Base-by-base conservation (phyloP, 2,797 vertebrate species). In the Molossus molossus region DNA sequence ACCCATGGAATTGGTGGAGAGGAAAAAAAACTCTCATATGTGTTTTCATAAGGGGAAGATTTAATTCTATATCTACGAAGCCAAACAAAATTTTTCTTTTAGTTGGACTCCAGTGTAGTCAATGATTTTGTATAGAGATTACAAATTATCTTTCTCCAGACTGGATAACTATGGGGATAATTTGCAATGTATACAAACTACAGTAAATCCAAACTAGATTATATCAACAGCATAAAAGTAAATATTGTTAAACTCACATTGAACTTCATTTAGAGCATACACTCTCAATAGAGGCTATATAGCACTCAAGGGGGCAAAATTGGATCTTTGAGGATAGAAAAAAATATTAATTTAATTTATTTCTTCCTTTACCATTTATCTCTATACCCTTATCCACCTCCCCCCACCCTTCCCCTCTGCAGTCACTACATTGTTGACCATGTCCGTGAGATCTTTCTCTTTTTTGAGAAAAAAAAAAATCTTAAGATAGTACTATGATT, bases 181-280 rank as follows among this genome's bases (percentile, higher is more conserved):
- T 62, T 77, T 70, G 20, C 50, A 83, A 60, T 73, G 5, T 14
- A 60, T 45, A 21, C 17, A 96, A 96, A 69, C 29, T 82, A 85
- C 7, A 85, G 67, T 82, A 95, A 92, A 84, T 86, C 40, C 58
- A 95, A 91, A 72, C 29, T 82, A 87, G 76, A 88, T 29, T 93
- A 90, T 40, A 72, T 33, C 57, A 87, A 48, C 11, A 85, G 57
- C 33, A 94, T 67, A 55, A 83, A 93, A 40, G 3, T 40, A 91
- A 82, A 64, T 5, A 58, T 3, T 82, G 62, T 45, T 69, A 89
- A 81, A 57, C 9, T 69, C 91, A 82, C 33, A 70, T 53, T 87
- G 70, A 94, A 70, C 20, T 15, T 45, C 18, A 40, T 70, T 77
- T 86, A 40, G 7, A 85, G 58, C 10, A 37, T 37, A 7, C 7